Evolutionary conservation across 2,888 invertebrate genomes (phyloP).

Genomic region (Nephrotoma appendiculata): DNA sequence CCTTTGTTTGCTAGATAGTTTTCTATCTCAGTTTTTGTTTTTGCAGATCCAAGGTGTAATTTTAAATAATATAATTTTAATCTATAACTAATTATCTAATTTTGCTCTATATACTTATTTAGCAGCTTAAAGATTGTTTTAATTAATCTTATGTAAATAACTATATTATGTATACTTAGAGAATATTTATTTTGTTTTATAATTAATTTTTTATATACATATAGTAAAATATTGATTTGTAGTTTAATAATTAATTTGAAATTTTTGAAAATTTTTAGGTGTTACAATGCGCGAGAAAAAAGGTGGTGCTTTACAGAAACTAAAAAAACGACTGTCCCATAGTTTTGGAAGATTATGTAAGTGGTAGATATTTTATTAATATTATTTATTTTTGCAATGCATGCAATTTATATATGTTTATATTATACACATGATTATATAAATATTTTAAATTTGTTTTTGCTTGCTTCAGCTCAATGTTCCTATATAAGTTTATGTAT

Average conservation of each 20-base stretch:
- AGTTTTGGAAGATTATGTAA: constrained; percentile 94
- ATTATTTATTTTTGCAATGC: not conserved
- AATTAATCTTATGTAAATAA: not conserved
- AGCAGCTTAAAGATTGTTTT: not conserved
- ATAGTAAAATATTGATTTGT: not conserved
- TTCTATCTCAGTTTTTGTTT: not conserved
- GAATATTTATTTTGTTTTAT: not conserved
- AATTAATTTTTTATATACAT: not conserved
- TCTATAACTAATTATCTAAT: not conserved
- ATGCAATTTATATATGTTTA: not conserved
- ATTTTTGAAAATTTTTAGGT: constrained; percentile 34
- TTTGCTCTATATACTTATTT: not conserved
- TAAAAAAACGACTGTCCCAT: constrained; percentile 88
- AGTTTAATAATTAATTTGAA: not conserved
- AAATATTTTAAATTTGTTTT: not conserved
- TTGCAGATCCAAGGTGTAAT: not conserved
- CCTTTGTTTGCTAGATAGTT: not conserved
- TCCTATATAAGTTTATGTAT: not conserved
- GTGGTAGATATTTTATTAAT: constrained; percentile 30
- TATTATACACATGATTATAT: not conserved
- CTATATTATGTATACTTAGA: not conserved
- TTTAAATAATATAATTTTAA: not conserved
- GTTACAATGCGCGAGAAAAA: constrained; percentile 90
- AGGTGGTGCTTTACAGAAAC: constrained; percentile 83
- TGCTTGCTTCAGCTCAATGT: constrained; percentile 1